Base-by-base conservation (phyloP, 2,888 invertebrate genomes). In the Clistopyga incitator region DNA sequence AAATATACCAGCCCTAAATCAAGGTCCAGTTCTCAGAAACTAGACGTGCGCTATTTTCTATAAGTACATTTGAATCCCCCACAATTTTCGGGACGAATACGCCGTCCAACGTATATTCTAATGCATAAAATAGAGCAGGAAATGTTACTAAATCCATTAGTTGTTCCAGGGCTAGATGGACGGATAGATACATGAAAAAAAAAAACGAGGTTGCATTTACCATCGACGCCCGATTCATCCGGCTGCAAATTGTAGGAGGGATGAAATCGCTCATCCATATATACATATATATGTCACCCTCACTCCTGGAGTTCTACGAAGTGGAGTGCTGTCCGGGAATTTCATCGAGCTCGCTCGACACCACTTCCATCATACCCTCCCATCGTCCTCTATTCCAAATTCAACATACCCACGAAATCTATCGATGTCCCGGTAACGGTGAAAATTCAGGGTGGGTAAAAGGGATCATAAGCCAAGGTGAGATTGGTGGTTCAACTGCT, bases 181-280 rank as follows among this genome's bases (percentile, higher is more conserved):
- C 23, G 23, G 75, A 70, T 68, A 59, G 78, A 56, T 64, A 54
- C 71, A 54, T 64, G 80, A 67, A 56, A 54, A 76, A 15, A 65
- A 59, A 76, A 15, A 65, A 59, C 45, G 23, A 20, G 50, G 45
- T 50, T 87, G 86, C 89, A 89, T 88, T 91, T 89, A 88, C 84
- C 89, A 89, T 90, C 87, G 90, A 90, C 89, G 88, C 82, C 86
- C 89, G 88, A 91, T 91, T 91, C 91, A 91, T 90, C 87, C 71
- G 85, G 86, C 23, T 65, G 75, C 65, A 52, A 78, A 80, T 77
- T 85, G 79, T 79, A 45, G 82, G 59, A 70, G 76, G 78, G 78
- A 47, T 64, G 78, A 75, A 81, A 47, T 52, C 65, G 61, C 61
- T 45, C 70, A 56, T 25, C 18, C 20, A 29, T 34, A 59, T 42